A percentile compares a stretch with the other conserved stretches of the same genome.
Conservation (phyloP, 2,797 vertebrate species). For the Cossypha niveicapilla region DNA sequence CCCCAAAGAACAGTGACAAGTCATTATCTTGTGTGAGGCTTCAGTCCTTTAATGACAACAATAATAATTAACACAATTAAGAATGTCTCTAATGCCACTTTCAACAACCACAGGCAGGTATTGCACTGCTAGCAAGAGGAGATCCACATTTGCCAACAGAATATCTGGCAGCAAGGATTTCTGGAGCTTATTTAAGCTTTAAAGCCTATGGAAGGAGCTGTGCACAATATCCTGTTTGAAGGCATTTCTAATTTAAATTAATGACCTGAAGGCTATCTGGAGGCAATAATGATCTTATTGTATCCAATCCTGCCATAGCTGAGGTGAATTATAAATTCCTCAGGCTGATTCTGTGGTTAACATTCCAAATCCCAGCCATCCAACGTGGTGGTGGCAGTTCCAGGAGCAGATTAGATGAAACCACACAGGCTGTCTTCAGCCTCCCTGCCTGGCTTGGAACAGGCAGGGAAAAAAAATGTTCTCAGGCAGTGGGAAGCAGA, state of each 20-base stretch:
- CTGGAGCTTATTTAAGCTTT: constrained; percentile 33
- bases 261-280: constrained; percentile 40
- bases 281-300: constrained; percentile 44
- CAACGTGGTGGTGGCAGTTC: background rate
- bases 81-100: background rate
- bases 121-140: background rate
- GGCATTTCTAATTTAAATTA: constrained; percentile 59
- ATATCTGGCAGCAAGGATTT: constrained; percentile 22
- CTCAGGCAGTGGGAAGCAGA: background rate
- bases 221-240: constrained; percentile 14
- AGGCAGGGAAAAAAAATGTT: background rate
- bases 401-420: constrained; percentile 39
- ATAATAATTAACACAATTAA: background rate
- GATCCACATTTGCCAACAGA: background rate
- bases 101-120: background rate
- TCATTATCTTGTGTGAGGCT: fast-evolving
- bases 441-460: background rate
- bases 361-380: background rate
- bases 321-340: constrained; percentile 54
- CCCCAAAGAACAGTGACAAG: background rate
- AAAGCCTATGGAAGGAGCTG: constrained; percentile 4
- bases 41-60: background rate
- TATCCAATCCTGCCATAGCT: constrained; percentile 31
- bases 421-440: background rate
- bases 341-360: constrained; percentile 29